Evolutionary conservation across 2,113 vertebrate genomes (phyloP), one percentile per base, ranked within the genome.

Genomic region (Cyprinodon tularosa): DNA sequence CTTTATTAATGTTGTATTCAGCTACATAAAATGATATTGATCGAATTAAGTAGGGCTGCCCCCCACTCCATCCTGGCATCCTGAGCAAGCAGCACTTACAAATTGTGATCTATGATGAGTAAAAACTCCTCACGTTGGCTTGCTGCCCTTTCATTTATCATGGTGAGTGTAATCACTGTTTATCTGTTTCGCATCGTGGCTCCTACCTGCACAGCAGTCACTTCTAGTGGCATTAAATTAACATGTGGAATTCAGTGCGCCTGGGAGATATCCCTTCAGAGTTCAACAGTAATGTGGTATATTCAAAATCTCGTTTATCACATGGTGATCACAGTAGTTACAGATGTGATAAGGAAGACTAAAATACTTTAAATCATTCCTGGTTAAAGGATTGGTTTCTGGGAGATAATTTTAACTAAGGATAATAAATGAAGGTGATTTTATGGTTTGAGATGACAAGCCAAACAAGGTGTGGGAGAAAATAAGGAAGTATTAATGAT

Each of bases 81-180:
- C 62, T 68, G n/a, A 86, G 79, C 86, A 83, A 90, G 84, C 85
- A 79, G 76, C 74, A 77, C 85, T 89, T 83, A 85, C 90, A 92
- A 91, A 93, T 87, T 92, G 91, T 93, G 92, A 91, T 93, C 88
- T 90, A 92, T 91, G 89, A 86, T 78, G 81, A 88, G 82, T 84
- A 84, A 90, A 29, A 92, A 90, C 82, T 86, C 78, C 86, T 84
- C 83, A 77, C 90, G 78, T 77, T 89, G 86, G 86, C 82, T 37
- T 78, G 74, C 42, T 88, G 86, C 86, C 90, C 89, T 86, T 86
- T 85, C 90, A 93, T 93, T 93, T 90, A 91, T 92, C 89, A 88
- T 65, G 8, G 74, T 80, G 83, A 90, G 83, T 6, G 61, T 93
- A 92, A 93, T 90, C 89, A 91, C 81, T 91, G 91, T 92, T 93